phyloP scores from a whole-genome alignment of 2,113 vertebrate species.

The Xerus inauris region DNA sequence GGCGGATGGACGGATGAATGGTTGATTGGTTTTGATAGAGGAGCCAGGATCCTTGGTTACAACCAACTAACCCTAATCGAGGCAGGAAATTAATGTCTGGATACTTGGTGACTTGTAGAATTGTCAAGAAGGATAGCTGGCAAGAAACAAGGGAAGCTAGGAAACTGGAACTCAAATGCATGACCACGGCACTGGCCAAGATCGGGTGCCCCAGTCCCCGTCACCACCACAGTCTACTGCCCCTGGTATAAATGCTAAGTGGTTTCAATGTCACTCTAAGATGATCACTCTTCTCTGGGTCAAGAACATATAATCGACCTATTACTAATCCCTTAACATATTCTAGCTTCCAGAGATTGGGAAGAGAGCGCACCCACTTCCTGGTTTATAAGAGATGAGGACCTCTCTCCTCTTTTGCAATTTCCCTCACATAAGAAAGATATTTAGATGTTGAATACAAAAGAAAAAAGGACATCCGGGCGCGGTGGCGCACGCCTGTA shows the following conservation, averaged over 20 bases:
- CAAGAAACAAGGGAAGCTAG: neutral
- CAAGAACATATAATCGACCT: neutral
- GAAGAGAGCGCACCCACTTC: neutral
- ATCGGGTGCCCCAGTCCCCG: neutral
- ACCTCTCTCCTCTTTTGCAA: neutral
- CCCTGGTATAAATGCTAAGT: neutral
- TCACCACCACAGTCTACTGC: neutral
- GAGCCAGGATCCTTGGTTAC: neutral
- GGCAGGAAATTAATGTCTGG: neutral
- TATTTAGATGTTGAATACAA: neutral
- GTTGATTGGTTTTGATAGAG: neutral
- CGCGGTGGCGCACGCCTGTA: too few relatives aligned
- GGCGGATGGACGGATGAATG: too few relatives aligned
- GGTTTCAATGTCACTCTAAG: neutral
- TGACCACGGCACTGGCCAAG: too few relatives aligned
- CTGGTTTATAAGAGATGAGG: neutral
- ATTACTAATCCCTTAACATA: neutral
- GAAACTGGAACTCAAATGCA: neutral
- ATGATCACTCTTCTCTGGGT: neutral
- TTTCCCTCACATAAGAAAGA: neutral
- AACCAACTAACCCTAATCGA: neutral
- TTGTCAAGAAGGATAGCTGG: neutral
- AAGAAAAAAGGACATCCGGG: neutral
- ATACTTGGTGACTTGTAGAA: neutral
- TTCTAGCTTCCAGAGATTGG: neutral